Evolutionary conservation across 2,888 invertebrate genomes (phyloP), one percentile per base, ranked within the genome.

Genomic region (Caenorhabditis macrosperma): DNA sequence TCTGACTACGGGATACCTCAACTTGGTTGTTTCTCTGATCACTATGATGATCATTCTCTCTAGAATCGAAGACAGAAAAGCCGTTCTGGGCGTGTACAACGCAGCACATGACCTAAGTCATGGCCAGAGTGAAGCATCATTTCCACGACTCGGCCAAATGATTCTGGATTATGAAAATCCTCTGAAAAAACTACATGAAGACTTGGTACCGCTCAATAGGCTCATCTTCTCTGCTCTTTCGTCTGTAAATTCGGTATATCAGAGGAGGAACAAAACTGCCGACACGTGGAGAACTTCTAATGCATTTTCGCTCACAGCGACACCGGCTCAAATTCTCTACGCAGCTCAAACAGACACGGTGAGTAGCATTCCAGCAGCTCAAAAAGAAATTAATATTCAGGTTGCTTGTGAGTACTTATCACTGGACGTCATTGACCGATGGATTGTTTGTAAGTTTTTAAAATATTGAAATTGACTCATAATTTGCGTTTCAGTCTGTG

Each of bases 391-490:
- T n/a, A n/a, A n/a, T n/a, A 44, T 79, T 75, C 85, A 92, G 92
- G 96, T 97, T 94, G 97, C 97, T 1, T 98, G 97, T 91, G 99
- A 99, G 92, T 98, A 95, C 91, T 92, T 99, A 60, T 97, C 98
- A 0, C 92, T 98, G 77, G 98, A 99, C 90, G 93, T 94, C 44
- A 94, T 99, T 93, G 99, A 99, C 91, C 94, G 96, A 89, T 99
- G 97, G 97, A 95, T 99, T 28, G 95, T 98, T 86, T 95, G 93
- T 93, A 90, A 92, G 93, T 91, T 35, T 24, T 50, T 17, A 75
- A 55, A 50, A 22, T 68, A 30, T 28, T 10, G 48, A 46, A 41
- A 12, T 7, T 44, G 12, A 38, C 17, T 15, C 1, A 0, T n/a
- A n/a, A n/a, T n/a, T n/a, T 26, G n/a, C 55, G 12, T 55, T 91